Evolutionary conservation across 2,113 vertebrate genomes (phyloP).

Genomic region (Camelus bactrianus): DNA sequence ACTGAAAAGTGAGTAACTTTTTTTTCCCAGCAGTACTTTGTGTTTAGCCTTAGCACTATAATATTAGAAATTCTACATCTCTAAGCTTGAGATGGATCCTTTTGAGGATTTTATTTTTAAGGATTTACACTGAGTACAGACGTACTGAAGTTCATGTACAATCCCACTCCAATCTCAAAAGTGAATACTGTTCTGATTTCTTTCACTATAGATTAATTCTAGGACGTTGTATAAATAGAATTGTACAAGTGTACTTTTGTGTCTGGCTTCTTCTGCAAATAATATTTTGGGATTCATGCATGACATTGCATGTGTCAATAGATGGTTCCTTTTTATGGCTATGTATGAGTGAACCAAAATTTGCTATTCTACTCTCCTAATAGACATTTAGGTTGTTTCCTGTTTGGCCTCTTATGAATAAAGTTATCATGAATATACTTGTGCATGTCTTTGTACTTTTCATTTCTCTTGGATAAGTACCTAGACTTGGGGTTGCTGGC

Average conservation of each 20-base stretch:
- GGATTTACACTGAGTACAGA: neutral
- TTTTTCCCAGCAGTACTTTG: conserved; percentile 2
- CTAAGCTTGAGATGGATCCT: neutral
- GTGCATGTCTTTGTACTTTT: neutral
- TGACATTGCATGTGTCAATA: neutral
- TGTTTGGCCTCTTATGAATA: neutral
- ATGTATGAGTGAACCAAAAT: neutral
- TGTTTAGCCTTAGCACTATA: neutral
- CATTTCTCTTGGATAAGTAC: neutral
- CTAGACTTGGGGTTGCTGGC: neutral
- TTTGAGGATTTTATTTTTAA: neutral
- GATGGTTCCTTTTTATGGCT: neutral
- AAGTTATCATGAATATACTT: neutral
- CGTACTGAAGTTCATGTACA: neutral
- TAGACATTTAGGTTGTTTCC: neutral
- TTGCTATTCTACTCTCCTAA: neutral
- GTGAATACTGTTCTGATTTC: neutral
- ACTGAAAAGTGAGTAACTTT: conserved; percentile 65
- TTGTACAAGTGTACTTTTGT: neutral
- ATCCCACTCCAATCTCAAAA: neutral
- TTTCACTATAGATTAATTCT: neutral
- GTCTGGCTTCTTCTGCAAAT: neutral
- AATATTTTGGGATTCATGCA: neutral
- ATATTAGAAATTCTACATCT: neutral
- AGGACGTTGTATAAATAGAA: neutral